phyloP scores from a whole-genome alignment of 2,888 invertebrate species.

The Bruchidius siliquastri region DNA sequence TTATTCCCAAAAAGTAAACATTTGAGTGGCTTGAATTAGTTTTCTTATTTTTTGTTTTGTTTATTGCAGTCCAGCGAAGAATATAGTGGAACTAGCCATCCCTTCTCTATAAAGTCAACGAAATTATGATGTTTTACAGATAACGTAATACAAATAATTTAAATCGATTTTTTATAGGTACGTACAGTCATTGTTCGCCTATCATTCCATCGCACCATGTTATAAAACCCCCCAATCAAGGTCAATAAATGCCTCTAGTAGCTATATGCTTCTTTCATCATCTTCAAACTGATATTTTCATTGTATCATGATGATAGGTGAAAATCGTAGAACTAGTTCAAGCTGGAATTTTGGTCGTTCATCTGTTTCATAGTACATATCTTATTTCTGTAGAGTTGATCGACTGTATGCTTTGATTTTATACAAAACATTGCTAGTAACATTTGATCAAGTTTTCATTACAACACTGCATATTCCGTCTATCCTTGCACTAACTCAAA shows the following conservation, averaged over 20 bases:
- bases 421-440: neutral
- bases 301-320: too few relatives aligned
- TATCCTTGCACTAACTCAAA: too few relatives aligned
- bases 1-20: too few relatives aligned
- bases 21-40: neutral
- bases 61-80: neutral
- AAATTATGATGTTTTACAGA: neutral
- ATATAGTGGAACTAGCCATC: neutral
- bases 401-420: neutral
- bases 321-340: neutral
- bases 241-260: neutral
- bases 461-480: too few relatives aligned
- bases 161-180: neutral
- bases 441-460: neutral
- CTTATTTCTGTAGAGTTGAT: neutral
- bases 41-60: neutral
- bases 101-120: neutral
- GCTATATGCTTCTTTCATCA: neutral
- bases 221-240: neutral
- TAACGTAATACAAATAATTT: neutral
- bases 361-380: neutral
- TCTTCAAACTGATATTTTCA: neutral
- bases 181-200: neutral
- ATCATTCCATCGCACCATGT: neutral
- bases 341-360: neutral